Evolutionary conservation across 1,140 invertebrate species (phyloP), one percentile per base, ranked within the genome.

Genomic region (Heliothis subflexa): DNA sequence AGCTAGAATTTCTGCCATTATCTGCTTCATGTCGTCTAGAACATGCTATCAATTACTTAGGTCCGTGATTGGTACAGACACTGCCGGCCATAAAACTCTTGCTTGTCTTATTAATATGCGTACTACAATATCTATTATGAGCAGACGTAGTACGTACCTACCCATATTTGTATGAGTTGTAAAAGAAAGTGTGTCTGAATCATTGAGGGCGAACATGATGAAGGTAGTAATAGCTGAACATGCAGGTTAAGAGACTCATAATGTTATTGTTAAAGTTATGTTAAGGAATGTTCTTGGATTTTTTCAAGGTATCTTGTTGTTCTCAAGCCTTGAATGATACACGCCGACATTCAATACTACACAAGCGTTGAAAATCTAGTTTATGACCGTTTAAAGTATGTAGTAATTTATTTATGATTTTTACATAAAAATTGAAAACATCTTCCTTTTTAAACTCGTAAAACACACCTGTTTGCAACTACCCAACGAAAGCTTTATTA

Each of bases 21-120:
- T 3, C 47, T 52, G 7, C 28, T 25, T 28, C 18, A n/a, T 28
- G 13, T 16, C 12, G n/a, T 21, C 21, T 52, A 28, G 18, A 52
- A 10, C 64, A 50, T 49, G 45, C 40, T 52, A 70, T 70, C 66
- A 70, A 70, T 70, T 70, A 70, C 47, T 70, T 70, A 70, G 47
- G 18, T 50, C 47, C n/a, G 47, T 52, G 66, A 70, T 70, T 70
- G 18, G 66, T 70, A 52, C 66, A 70, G 47, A 70, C 66, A 52
- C 45, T 16, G 10, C 2, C 66, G 21, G 45, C 18, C 66, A 70
- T 70, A 70, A 52, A 70, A 70, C 66, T 70, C 28, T 21, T 50
- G 33, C 45, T 21, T 70, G 66, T 13, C 47, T 28, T 70, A 70
- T 70, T 70, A 50, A 70, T 11, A 70, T 70, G 66, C 66, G 7